Evolutionary conservation across 2,113 vertebrate species (phyloP), one percentile per base, ranked within the genome.

Genomic region (Plectropomus leopardus): DNA sequence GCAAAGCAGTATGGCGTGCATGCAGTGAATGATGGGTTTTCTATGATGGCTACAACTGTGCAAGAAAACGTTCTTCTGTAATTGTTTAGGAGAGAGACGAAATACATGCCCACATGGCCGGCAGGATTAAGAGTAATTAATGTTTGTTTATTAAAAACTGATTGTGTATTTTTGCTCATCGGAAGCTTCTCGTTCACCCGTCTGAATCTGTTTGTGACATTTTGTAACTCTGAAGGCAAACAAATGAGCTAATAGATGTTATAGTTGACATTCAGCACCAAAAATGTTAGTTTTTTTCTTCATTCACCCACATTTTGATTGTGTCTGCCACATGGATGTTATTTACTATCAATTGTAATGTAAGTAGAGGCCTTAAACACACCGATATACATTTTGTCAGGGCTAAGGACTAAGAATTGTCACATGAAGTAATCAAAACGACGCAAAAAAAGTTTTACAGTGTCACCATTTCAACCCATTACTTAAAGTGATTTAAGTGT

Each of bases 311-410:
- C 34, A 4, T 59, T 85, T 61, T 80, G 69, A 79, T 30, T 79
- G 79, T 90, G 80, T 90, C 67, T 23, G 60, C 45, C 77, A 76
- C 85, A 64, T 65, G 69, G 76, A 78, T 86, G 78, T 82, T 78
- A 44, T 73, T 55, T 36, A 72, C 81, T 86, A 84, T 79, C 63
- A 88, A 83, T 76, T 88, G 83, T 86, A 90, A 91, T 83, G 88
- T 88, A 89, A 88, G 88, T 90, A 91, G 89, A 91, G 88, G 93
- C 92, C 93, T 94, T 93, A 91, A 90, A 92, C 71, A 74, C 79
- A 83, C 44, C 13, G 5, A 80, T 67, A 48, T 64, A 78, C 73
- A 79, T 85, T 80, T 58, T 77, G 85, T 83, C 90, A 92, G 92
- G 88, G 83, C 86, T 85, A 86, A 80, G 78, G 85, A 87, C 80